Evolutionary conservation across 1,140 invertebrate genomes (phyloP).

Genomic region (Cydia splendana): DNA sequence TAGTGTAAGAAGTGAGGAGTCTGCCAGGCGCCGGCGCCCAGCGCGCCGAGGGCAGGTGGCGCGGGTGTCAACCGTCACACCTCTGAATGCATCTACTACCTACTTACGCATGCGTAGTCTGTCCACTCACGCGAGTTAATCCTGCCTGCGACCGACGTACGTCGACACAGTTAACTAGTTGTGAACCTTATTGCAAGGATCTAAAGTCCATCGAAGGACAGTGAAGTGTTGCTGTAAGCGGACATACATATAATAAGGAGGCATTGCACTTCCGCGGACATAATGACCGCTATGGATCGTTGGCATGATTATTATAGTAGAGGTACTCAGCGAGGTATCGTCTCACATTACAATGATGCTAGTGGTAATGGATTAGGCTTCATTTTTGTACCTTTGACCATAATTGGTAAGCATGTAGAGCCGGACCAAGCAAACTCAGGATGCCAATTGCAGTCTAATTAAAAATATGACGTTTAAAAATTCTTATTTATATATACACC

Average conservation of each 20-base stretch:
- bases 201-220: no score
- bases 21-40: not conserved
- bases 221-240: not conserved
- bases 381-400: no score
- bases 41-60: not conserved
- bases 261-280: conserved; percentile 15
- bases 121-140: not conserved
- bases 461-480: no score
- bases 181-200: no score
- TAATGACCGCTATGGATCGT: not conserved
- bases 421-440: no score
- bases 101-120: conserved; percentile 1
- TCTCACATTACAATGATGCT: no score
- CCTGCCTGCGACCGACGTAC: not conserved
- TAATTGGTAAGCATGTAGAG: no score
- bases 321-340: not conserved
- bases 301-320: not conserved
- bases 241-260: not conserved
- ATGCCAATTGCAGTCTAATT: no score
- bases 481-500: no score
- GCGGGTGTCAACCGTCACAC: not conserved
- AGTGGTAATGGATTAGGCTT: no score
- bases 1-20: not conserved
- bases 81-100: not conserved
- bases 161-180: no score